Conservation (phyloP, 2,888 invertebrate genomes). For the Graphium colonna region DNA sequence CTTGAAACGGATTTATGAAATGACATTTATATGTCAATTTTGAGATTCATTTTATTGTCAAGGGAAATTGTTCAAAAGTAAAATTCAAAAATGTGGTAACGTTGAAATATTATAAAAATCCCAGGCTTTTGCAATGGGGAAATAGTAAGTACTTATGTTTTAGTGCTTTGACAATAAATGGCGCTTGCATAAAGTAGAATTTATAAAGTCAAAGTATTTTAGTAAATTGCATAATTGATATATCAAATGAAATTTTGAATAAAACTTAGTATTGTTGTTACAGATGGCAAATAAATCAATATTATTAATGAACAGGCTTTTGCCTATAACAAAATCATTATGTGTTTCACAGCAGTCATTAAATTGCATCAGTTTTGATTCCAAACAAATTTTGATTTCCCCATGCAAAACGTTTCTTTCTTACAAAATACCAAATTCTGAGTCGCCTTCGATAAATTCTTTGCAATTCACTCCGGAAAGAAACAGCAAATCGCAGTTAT, state of each 20-base stretch:
- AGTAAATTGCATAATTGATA: neutral
- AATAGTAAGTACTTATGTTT: constrained; percentile 8
- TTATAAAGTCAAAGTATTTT: neutral
- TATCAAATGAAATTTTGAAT: neutral
- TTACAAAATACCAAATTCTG: constrained; percentile 3
- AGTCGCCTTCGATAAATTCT: constrained; percentile 32
- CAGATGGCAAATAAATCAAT: constrained; percentile 19
- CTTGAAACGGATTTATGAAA: neutral
- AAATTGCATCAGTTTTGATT: constrained; percentile 6
- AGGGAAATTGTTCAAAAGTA: neutral
- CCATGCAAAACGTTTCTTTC: constrained; percentile 21
- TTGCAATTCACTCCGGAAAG: constrained; percentile 40
- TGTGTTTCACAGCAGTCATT: constrained; percentile 1
- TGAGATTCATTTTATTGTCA: neutral
- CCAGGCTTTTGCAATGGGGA: constrained; percentile 22
- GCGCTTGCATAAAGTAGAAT: neutral
- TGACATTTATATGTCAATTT: constrained; percentile 14
- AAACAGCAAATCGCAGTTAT: constrained; percentile 34
- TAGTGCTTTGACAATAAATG: neutral
- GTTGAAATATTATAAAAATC: neutral
- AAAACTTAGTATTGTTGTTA: neutral
- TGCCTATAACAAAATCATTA: constrained; percentile 16
- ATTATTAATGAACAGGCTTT: constrained; percentile 14
- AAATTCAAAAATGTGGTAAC: constrained; percentile 15
- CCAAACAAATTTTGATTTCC: constrained; percentile 15